Base-by-base conservation (phyloP, 2,888 invertebrate genomes). In the Orthonevra nobilis region DNA sequence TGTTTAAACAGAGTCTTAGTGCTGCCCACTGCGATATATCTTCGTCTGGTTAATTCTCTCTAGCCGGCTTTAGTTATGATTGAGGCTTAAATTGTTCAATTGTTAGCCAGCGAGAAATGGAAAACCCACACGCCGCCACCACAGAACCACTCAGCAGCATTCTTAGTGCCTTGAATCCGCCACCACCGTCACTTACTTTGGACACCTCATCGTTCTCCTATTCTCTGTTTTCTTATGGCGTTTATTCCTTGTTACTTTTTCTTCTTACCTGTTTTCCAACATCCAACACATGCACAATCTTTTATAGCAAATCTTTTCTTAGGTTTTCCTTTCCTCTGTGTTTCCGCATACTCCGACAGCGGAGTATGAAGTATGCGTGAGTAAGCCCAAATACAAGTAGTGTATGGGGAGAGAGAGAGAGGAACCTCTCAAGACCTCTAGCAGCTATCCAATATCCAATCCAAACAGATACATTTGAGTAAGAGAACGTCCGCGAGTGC, bases 51-150 rank as follows among this genome's bases (percentile, higher is more conserved):
- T n/a, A n/a, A n/a, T n/a, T n/a, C n/a, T n/a, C n/a, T n/a, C n/a
- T n/a, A n/a, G n/a, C n/a, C n/a, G n/a, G n/a, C n/a, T n/a, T n/a
- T n/a, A 64, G 42, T 52, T 32, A 6, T 23, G 42, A 52, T 44
- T 17, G 10, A 17, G 36, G 34, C 26, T 7, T 34, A 23, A 42
- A 54, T 46, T 19, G 19, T 36, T 28, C 34, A 54, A 54, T 44
- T 36, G 66, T 28, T 54, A 20, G 26, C 2, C 20, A n/a, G n/a
- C n/a, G n/a, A 50, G 44, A 52, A 17, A 46, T 4, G 3, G 3
- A 42, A 58, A 75, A 54, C 68, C 60, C 52, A 74, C 60, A 66
- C 74, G 50, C 42, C 50, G 66, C 73, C 73, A 66, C 58, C 66
- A 20, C 72, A 72, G 60, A 64, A 72, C 64, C 63, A 46, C 48